These are phyloP conservation scores for Chascanopsetta lugubris DNA, from an alignment of 2,113 vertebrate species.

Conservation along the genomic window DNA sequence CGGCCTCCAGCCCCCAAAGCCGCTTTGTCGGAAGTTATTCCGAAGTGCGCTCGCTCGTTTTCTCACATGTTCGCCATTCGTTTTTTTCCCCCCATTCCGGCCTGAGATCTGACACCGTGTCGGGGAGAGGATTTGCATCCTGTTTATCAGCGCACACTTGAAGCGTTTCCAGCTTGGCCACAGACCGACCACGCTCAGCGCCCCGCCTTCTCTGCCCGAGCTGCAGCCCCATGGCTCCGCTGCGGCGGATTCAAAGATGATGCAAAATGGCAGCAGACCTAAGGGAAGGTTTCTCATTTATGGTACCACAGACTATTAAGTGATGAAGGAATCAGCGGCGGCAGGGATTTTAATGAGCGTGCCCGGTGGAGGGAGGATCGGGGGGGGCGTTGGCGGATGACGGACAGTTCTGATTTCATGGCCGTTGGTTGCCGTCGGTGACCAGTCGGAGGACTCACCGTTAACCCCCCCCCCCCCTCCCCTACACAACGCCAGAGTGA, in stretches of 20 bases:
- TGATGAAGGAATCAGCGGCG: slow-evolving; percentile 59
- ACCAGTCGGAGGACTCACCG: slow-evolving; percentile 40
- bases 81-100: too few relatives aligned
- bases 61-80: too few relatives aligned
- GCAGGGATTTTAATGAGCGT: slow-evolving; percentile 59
- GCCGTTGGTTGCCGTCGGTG: slow-evolving; percentile 42
- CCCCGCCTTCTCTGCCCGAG: slow-evolving; percentile 20
- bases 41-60: slow-evolving; percentile 7
- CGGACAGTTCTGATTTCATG: slow-evolving; percentile 50
- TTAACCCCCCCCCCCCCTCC: slow-evolving; percentile 55
- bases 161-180: slow-evolving; percentile 32
- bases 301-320: slow-evolving; percentile 59
- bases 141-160: slow-evolving; percentile 50
- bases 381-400: slow-evolving; percentile 48
- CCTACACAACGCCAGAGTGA: slow-evolving; percentile 36
- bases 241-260: slow-evolving; percentile 40
- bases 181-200: slow-evolving; percentile 18
- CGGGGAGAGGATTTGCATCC: slow-evolving; percentile 42
- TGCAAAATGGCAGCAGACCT: slow-evolving; percentile 58
- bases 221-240: slow-evolving; percentile 13
- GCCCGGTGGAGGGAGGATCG: slow-evolving; percentile 28
- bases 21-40: not conserved
- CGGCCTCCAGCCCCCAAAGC: slow-evolving; percentile 18
- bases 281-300: slow-evolving; percentile 68
- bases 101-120: slow-evolving; percentile 47